phyloP scores from a whole-genome alignment of 2,888 invertebrate genomes.

The Crocallis elinguaria region DNA sequence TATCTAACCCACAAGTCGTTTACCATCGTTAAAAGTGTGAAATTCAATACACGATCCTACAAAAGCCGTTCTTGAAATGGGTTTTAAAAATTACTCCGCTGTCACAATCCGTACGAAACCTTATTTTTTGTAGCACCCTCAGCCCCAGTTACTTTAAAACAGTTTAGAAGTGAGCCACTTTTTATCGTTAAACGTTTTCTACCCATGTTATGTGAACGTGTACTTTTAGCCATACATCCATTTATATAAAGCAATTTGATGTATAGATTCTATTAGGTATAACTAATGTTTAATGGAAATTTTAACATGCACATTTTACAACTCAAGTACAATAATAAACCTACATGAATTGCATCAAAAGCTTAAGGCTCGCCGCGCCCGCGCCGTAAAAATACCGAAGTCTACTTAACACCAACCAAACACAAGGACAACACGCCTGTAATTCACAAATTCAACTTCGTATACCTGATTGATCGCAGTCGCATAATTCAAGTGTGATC shows the following conservation, averaged over 20 bases:
- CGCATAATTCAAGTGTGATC: too few relatives aligned
- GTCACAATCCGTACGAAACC: slow-evolving; percentile 63
- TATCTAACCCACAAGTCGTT: slow-evolving; percentile 64
- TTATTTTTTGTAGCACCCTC: slow-evolving; percentile 74
- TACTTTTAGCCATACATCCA: too few relatives aligned
- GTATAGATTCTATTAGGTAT: too few relatives aligned
- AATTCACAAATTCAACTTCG: too few relatives aligned
- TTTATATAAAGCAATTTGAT: too few relatives aligned
- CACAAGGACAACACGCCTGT: too few relatives aligned
- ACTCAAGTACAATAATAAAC: background rate
- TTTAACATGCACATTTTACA: background rate
- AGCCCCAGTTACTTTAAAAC: slow-evolving; percentile 72
- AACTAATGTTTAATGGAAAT: background rate
- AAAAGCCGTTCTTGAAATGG: slow-evolving; percentile 64
- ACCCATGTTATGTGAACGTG: too few relatives aligned
- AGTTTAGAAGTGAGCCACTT: slow-evolving; percentile 51
- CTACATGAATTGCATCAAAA: too few relatives aligned
- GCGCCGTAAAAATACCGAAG: too few relatives aligned
- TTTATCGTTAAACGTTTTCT: slow-evolving; percentile 20
- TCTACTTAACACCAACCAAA: too few relatives aligned
- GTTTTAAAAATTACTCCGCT: slow-evolving; percentile 68
- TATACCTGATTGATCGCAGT: too few relatives aligned
- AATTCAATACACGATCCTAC: slow-evolving; percentile 70
- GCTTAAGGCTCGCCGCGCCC: too few relatives aligned
- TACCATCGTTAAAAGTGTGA: slow-evolving; percentile 61